Base-by-base conservation (phyloP, 2,888 invertebrate species). In the Hecatera dysodea region DNA sequence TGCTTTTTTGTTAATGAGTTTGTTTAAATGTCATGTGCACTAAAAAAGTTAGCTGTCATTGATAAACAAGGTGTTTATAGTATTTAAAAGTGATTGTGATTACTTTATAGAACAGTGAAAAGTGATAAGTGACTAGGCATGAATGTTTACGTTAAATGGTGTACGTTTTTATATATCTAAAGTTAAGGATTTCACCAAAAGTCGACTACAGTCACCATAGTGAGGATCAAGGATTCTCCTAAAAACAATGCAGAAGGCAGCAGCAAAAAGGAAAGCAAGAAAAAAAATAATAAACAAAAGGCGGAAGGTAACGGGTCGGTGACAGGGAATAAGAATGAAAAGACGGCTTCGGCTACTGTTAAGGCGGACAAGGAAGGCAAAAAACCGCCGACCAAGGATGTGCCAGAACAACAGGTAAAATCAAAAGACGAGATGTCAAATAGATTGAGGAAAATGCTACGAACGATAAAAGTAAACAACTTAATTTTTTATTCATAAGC, bases 151-250 rank as follows among this genome's bases (percentile, higher is more conserved):
- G 36, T 62, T 81, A 81, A 81, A 75, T 82, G 77, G 60, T 79
- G 64, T 71, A 55, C 42, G 50, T 70, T 65, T 73, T 65, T 60
- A 60, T 67, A 70, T 72, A 44, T 64, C 11, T 6, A 19, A 61
- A 55, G 52, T 55, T 80, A 78, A 71, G 75, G 70, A 69, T 82
- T 78, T 82, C 67, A 75, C 68, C 77, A 84, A 74, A 74, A 86
- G 91, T 89, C 84, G 67, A 73, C 72, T 78, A 90, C 92, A 97
- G 97, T 96, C 93, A 96, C 96, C 97, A 97, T 97, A 96, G 97
- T 97, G 97, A 96, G 97, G 95, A 96, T 97, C 93, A 97, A 97
- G 93, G 97, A 97, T 95, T 93, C 96, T 85, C 93, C 96, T 89
- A 96, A 96, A 91, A 96, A 93, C 92, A 96, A 97, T 96, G 97